Base-by-base conservation (phyloP, 2,113 vertebrate genomes). In the Papio anubis region DNA sequence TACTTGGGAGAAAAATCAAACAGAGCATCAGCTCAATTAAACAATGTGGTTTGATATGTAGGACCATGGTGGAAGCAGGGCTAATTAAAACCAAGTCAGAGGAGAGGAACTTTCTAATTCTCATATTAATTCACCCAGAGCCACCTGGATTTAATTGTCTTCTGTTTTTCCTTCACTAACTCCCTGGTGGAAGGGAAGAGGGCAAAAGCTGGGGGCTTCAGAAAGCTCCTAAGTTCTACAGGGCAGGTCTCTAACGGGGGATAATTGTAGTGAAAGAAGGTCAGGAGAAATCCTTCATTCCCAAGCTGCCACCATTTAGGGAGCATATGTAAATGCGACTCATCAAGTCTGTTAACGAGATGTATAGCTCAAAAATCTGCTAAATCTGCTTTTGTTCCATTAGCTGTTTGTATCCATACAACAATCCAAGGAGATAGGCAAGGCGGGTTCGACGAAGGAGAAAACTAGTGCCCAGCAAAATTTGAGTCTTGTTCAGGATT, bases 31-130 rank as follows among this genome's bases (percentile, higher is more conserved):
- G 68, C 40, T 97, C 82, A 95, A 80, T 97, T 94, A 97, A 94
- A 90, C 85, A 92, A 97, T 80, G 72, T 94, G 55, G 68, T 84
- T 97, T 95, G 88, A 80, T 94, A 93, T 91, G 59, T 83, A 92
- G 45, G 86, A 86, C 86, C 73, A 88, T 76, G 87, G 81, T 90
- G 48, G 78, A 95, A 93, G 27, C 68, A 88, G 48, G 32, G 52
- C 86, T 96, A 96, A 96, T 97, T 97, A 91, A 96, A 96, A 97
- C 75, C 50, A 96, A 93, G 43, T 90, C 93, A 96, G 81, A 95
- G 73, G 64, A 98, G 38, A 96, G 32, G 55, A 97, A 89, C 85
- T 97, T 96, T 50, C 50, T 81, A 84, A 96, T 90, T 96, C 81
- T 97, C n/a, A 88, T 88, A 95, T 94, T 95, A 97, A 92, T 94